Conservation (phyloP, 2,797 vertebrate genomes). For the Hoplostethus mediterraneus region DNA sequence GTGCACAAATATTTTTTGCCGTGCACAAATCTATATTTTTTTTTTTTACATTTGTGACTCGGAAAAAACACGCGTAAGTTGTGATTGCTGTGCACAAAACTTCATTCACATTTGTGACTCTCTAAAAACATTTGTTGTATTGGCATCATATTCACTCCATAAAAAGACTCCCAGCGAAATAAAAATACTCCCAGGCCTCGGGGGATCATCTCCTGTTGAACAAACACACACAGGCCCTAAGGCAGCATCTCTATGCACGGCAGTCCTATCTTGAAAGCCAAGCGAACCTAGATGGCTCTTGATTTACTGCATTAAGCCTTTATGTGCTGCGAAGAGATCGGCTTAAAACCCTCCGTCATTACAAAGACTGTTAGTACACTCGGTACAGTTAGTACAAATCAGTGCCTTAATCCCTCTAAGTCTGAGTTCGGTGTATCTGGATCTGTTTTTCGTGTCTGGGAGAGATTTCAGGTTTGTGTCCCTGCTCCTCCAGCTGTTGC, state of each 20-base stretch:
- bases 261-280: neutral
- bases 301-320: neutral
- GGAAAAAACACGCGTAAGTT: too few species aligned
- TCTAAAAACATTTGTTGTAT: too few species aligned
- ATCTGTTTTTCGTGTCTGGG: neutral
- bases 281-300: constrained; percentile 11
- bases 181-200: neutral
- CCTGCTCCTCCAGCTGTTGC: constrained; percentile 48
- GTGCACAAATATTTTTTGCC: too few species aligned
- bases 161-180: neutral
- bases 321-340: constrained; percentile 22
- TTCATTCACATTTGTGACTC: too few species aligned
- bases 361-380: neutral
- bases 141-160: too few species aligned
- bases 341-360: constrained; percentile 25
- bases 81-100: too few species aligned
- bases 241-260: neutral
- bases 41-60: too few species aligned
- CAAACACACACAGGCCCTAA: constrained; percentile 9
- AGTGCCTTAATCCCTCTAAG: constrained; percentile 46
- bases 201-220: neutral
- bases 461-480: constrained; percentile 36
- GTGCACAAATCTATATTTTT: too few species aligned
- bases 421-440: constrained; percentile 22
- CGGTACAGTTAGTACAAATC: constrained; percentile 36